Percentiles rank a stretch among this genome's conserved stretches.
Conservation (phyloP, 2,888 invertebrate species). For the Nephrocerus scutellatus region DNA sequence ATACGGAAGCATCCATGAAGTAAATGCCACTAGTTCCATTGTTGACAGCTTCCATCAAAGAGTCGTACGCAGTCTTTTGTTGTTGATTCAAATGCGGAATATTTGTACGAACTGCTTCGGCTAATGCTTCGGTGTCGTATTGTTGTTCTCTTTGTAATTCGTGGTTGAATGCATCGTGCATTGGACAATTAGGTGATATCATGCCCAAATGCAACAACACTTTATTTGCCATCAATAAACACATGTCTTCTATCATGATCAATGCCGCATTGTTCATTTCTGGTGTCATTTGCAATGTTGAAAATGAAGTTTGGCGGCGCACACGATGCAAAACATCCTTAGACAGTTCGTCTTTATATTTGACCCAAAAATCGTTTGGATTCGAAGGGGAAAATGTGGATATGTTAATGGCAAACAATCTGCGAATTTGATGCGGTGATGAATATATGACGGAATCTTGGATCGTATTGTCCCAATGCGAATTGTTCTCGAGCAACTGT, state of each 20-base stretch:
- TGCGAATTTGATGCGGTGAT: conserved; percentile 6
- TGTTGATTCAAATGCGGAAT: too few relatives aligned
- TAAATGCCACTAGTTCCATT: too few relatives aligned
- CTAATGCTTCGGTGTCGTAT: conserved; percentile 27
- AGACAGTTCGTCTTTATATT: conserved; percentile 20
- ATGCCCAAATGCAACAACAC: conserved; percentile 21
- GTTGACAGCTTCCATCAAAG: too few relatives aligned
- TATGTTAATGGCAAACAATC: conserved; percentile 1
- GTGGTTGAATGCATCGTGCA: conserved; percentile 16
- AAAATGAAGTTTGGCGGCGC: conserved; percentile 8
- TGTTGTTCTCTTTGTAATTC: conserved; percentile 25
- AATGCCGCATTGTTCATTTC: conserved; percentile 21
- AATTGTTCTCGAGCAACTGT: conserved; percentile 26
- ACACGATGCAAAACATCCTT: conserved; percentile 23
- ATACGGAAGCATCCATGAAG: too few relatives aligned
- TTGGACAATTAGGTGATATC: conserved; percentile 15
- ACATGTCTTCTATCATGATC: conserved; percentile 18
- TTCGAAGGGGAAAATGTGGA: conserved; percentile 3
- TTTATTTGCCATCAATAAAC: conserved; percentile 19
- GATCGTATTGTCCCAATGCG: conserved; percentile 8
- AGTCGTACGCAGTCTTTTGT: too few relatives aligned
- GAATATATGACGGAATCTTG: conserved; percentile 7
- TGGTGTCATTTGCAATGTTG: too few relatives aligned
- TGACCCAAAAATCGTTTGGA: conserved; percentile 18
- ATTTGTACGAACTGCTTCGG: too few relatives aligned